phyloP scores from a whole-genome alignment of 2,113 vertebrate genomes.

The Brachirus orientalis region DNA sequence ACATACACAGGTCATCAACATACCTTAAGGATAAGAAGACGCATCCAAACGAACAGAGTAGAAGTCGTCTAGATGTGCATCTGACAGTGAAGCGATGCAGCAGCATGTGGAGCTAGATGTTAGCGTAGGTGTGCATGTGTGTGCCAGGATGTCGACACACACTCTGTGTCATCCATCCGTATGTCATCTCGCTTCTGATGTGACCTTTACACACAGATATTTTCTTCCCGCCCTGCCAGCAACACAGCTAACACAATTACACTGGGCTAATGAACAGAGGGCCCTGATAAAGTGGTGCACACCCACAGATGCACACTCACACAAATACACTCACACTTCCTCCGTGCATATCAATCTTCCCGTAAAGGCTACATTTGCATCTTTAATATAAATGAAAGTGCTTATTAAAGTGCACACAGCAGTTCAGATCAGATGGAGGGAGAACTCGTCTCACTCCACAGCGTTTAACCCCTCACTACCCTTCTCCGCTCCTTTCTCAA shows the following conservation, averaged over 20 bases:
- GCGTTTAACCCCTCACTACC: conserved; percentile 55
- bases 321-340: conserved; percentile 34
- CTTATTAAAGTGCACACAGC: conserved; percentile 78
- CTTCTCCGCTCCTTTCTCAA: conserved; percentile 1
- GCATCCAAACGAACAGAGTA: background rate
- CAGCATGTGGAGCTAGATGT: conserved; percentile 4
- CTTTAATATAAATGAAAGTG: conserved; percentile 83
- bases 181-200: conserved; percentile 71
- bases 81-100: background rate
- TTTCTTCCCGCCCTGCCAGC: conserved; percentile 68
- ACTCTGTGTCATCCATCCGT: conserved; percentile 59
- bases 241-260: conserved; percentile 84
- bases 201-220: conserved; percentile 82
- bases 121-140: conserved; percentile 17
- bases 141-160: background rate
- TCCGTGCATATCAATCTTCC: conserved; percentile 77
- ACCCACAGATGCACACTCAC: conserved; percentile 36
- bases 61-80: conserved; percentile 18
- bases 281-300: conserved; percentile 65
- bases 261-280: conserved; percentile 81
- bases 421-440: conserved; percentile 63
- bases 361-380: conserved; percentile 86
- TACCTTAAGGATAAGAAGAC: conserved; percentile 1
- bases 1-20: conserved; percentile 25
- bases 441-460: conserved; percentile 61